Evolutionary conservation across 2,797 vertebrate species (phyloP).

Genomic region (Hippoglossus hippoglossus): DNA sequence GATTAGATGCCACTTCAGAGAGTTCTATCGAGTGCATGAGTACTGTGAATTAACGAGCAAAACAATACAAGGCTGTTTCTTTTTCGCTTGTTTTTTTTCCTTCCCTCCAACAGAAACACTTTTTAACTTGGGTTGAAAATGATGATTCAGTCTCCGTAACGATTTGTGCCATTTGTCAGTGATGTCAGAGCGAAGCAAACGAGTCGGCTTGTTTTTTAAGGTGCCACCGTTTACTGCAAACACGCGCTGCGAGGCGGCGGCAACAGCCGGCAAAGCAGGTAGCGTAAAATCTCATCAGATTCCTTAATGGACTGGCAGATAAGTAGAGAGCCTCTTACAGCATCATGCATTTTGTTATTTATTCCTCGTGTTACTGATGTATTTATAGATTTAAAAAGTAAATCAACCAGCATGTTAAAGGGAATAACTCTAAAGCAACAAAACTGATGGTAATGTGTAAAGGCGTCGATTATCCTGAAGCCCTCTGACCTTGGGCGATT

Average conservation of each 20-base stretch:
- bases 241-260: constrained; percentile 8
- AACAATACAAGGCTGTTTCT: constrained; percentile 17
- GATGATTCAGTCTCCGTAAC: constrained; percentile 30
- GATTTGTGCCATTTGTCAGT: constrained; percentile 32
- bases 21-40: constrained; percentile 36
- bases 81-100: constrained; percentile 1
- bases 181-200: constrained; percentile 38
- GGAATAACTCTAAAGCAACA: too few relatives aligned
- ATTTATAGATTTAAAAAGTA: too few relatives aligned
- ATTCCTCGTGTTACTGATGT: too few relatives aligned
- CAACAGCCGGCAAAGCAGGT: constrained; percentile 25
- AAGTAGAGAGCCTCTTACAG: neutral
- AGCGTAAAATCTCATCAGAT: constrained; percentile 22
- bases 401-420: too few relatives aligned
- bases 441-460: too few relatives aligned
- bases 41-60: constrained; percentile 19
- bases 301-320: constrained; percentile 13
- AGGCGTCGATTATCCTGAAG: neutral
- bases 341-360: too few relatives aligned
- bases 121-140: constrained; percentile 35
- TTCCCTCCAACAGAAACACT: constrained; percentile 2
- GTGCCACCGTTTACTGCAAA: constrained; percentile 33
- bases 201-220: constrained; percentile 34
- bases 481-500: neutral
- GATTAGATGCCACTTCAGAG: constrained; percentile 60